Evolutionary conservation across 1,140 invertebrate genomes (phyloP).

Genomic region (Rhynchophorus ferrugineus): DNA sequence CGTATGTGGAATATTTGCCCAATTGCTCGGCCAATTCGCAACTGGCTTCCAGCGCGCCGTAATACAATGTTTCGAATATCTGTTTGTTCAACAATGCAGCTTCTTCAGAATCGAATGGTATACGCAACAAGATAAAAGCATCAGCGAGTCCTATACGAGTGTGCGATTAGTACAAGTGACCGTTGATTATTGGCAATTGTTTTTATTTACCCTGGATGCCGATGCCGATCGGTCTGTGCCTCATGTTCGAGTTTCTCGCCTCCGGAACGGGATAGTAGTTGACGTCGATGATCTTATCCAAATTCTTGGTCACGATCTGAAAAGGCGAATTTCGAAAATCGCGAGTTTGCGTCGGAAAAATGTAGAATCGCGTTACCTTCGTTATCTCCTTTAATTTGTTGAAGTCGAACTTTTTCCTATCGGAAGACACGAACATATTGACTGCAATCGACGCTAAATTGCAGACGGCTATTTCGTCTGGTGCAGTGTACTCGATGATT

Average conservation of each 20-base stretch:
- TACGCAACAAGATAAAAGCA: conserved; percentile 90
- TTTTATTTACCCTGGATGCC: conserved; percentile 56
- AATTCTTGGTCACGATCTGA: conserved; percentile 67
- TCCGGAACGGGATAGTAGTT: conserved; percentile 94
- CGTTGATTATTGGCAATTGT: too few species aligned
- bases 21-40: conserved; percentile 86
- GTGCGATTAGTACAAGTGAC: background rate
- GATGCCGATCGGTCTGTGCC: conserved; percentile 93
- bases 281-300: conserved; percentile 97
- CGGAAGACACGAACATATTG: conserved; percentile 85
- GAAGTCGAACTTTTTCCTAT: conserved; percentile 80
- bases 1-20: conserved; percentile 87
- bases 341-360: background rate
- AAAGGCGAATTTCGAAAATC: too few species aligned
- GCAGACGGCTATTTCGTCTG: conserved; percentile 95
- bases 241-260: conserved; percentile 79
- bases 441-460: conserved; percentile 98
- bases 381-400: conserved; percentile 78
- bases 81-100: conserved; percentile 85
- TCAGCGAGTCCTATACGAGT: conserved; percentile 64
- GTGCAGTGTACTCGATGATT: conserved; percentile 87
- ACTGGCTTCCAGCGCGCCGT: conserved; percentile 89
- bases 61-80: conserved; percentile 99
- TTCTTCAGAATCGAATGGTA: conserved; percentile 83
- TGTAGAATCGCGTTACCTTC: conserved; percentile 9